Percentiles rank a stretch among this genome's conserved stretches.
These are phyloP conservation scores for Brachionus manjavacas DNA, from an alignment of 1,140 invertebrate species.

Conservation along the genomic window DNA sequence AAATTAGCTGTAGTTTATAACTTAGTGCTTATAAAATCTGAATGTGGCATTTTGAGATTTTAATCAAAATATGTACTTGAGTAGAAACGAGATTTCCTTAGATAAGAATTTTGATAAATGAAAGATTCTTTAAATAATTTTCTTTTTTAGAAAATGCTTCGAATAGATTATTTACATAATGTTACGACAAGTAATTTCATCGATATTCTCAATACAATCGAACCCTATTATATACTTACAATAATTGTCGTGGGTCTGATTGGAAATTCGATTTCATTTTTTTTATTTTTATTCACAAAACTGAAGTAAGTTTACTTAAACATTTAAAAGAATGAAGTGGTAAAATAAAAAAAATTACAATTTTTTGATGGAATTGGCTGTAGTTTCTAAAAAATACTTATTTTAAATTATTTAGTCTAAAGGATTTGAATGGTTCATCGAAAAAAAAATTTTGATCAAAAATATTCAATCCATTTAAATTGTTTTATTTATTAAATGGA, in stretches of 20 bases:
- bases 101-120: not conserved
- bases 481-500: too few relatives aligned
- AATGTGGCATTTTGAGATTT: not conserved
- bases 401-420: too few relatives aligned
- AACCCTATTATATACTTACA: slow-evolving; percentile 5
- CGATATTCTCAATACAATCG: not conserved
- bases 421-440: too few relatives aligned
- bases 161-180: not conserved
- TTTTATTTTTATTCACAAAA: not conserved
- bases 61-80: not conserved
- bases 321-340: too few relatives aligned
- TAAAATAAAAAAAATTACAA: too few relatives aligned
- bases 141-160: not conserved
- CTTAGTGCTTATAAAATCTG: not conserved
- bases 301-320: not conserved
- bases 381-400: too few relatives aligned
- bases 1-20: not conserved
- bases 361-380: too few relatives aligned
- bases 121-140: not conserved
- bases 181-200: not conserved
- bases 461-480: too few relatives aligned
- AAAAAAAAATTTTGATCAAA: too few relatives aligned
- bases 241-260: not conserved
- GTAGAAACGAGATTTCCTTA: not conserved
- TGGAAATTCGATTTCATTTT: slow-evolving; percentile 10